Percentiles rank a stretch among this genome's conserved stretches.
Conservation (phyloP, 2,888 invertebrate species). For the Phlogophora meticulosa region DNA sequence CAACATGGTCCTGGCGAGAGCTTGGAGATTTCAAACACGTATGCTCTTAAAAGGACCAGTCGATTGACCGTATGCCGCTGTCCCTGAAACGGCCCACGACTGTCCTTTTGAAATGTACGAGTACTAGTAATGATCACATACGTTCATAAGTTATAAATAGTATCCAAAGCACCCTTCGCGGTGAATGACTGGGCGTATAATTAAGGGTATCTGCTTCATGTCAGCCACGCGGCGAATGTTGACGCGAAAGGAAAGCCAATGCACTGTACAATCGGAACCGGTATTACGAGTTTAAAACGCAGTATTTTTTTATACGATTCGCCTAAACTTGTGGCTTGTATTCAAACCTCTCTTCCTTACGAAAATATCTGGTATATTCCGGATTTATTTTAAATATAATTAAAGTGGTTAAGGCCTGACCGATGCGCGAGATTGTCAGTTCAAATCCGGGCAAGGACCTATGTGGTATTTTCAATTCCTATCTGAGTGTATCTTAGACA, state of each 20-base stretch:
- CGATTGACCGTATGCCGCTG: not conserved
- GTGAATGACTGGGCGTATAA: constrained; percentile 28
- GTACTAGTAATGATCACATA: not conserved
- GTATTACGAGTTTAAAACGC: constrained; percentile 52
- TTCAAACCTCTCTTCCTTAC: constrained; percentile 19
- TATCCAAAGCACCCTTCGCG: constrained; percentile 16
- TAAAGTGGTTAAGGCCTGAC: no score
- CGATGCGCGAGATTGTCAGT: no score
- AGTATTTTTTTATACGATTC: constrained; percentile 28
- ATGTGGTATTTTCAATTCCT: no score
- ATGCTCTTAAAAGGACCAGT: no score
- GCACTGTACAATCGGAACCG: constrained; percentile 49
- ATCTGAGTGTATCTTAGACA: no score
- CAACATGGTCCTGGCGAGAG: not conserved
- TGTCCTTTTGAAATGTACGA: not conserved
- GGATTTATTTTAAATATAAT: no score
- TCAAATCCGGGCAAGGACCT: no score
- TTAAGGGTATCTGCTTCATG: constrained; percentile 37
- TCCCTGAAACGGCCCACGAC: not conserved
- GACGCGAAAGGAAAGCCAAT: constrained; percentile 44
- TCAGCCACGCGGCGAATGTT: constrained; percentile 16
- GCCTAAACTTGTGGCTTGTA: constrained; percentile 22
- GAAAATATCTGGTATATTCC: not conserved
- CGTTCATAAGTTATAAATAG: constrained; percentile 15
- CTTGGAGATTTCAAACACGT: not conserved